These are phyloP conservation scores for Amphibalanus amphitrite DNA, from an alignment of 1,140 invertebrate genomes.

Conservation along the genomic window DNA sequence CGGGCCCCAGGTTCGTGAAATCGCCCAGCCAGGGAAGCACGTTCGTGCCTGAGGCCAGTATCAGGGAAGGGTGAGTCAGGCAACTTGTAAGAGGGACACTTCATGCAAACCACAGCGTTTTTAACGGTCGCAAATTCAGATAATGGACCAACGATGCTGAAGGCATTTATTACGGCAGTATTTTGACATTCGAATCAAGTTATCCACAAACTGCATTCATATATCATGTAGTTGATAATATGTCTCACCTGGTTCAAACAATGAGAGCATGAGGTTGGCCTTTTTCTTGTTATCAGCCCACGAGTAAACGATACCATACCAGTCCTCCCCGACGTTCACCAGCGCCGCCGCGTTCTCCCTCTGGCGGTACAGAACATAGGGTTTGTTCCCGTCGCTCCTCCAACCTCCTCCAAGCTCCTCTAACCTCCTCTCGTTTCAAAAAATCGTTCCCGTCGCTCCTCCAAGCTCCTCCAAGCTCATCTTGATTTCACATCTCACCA, in stretches of 20 bases:
- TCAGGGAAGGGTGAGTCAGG: not conserved
- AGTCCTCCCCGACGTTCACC: conserved; percentile 58
- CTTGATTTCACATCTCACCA: no score
- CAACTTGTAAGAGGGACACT: no score
- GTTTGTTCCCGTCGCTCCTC: no score
- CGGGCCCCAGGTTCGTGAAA: conserved; percentile 26
- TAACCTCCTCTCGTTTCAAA: no score
- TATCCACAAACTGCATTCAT: not conserved
- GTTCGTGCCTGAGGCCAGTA: conserved; percentile 29
- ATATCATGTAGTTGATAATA: not conserved
- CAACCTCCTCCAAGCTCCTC: no score
- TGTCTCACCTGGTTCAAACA: conserved; percentile 52
- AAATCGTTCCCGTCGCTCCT: no score
- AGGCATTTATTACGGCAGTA: no score
- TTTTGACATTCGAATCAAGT: not conserved
- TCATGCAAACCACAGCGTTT: no score
- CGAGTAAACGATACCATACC: conserved; percentile 87
- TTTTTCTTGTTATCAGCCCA: conserved; percentile 90
- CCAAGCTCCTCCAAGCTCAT: no score
- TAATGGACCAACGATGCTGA: no score
- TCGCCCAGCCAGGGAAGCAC: conserved; percentile 78
- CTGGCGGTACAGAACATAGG: conserved; percentile 23
- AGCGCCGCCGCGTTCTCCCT: conserved; percentile 68
- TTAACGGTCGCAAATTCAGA: no score
- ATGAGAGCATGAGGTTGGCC: conserved; percentile 80